These are phyloP conservation scores for Drepanosiphum platanoidis DNA, from an alignment of 2,888 invertebrate genomes.

Conservation along the genomic window DNA sequence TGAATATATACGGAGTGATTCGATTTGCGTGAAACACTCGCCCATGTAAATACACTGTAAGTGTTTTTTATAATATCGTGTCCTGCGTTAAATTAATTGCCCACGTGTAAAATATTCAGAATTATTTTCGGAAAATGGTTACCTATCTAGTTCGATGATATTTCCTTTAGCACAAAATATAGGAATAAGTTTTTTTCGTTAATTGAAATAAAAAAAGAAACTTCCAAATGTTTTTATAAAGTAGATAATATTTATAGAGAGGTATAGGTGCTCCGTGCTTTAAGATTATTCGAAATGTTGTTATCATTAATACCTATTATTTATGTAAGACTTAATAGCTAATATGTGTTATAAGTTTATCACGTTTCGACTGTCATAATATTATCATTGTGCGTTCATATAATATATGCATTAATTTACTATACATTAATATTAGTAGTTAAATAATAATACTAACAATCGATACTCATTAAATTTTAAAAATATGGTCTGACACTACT, in stretches of 20 bases:
- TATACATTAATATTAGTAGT: neutral
- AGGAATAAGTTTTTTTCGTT: neutral
- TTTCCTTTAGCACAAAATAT: neutral
- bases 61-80: too few species aligned
- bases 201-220: too few species aligned
- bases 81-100: too few species aligned
- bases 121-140: neutral
- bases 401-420: neutral
- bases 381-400: neutral
- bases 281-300: neutral
- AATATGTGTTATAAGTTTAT: neutral
- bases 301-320: neutral
- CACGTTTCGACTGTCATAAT: neutral
- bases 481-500: constrained; percentile 55
- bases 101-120: too few species aligned
- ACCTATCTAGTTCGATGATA: neutral
- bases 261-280: neutral
- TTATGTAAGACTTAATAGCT: neutral
- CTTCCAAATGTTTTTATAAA: neutral
- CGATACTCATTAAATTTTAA: constrained; percentile 46
- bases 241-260: neutral
- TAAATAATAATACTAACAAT: neutral
- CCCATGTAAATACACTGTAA: too few species aligned
- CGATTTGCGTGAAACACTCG: too few species aligned
- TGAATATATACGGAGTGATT: too few species aligned